Percentiles rank a stretch among this genome's conserved stretches.
Evolutionary conservation across 2,113 vertebrate species (phyloP).

Genomic region (Lasiurus borealis): DNA sequence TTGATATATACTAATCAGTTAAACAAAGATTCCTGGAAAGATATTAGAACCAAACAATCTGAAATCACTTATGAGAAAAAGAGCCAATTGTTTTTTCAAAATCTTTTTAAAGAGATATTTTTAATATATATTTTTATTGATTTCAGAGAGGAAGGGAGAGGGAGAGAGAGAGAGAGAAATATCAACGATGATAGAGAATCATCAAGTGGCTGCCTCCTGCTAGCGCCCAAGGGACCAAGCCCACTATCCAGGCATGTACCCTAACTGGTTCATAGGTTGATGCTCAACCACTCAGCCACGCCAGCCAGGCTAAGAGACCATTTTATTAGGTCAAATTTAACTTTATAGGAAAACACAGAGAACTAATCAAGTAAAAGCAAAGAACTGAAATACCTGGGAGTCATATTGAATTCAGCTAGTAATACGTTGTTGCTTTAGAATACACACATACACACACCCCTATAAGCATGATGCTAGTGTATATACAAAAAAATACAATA

Average conservation of each 20-base stretch:
- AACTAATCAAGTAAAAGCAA: slow-evolving; percentile 43
- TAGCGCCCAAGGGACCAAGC: too few species aligned
- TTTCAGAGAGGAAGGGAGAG: too few species aligned
- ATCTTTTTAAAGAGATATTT: too few species aligned
- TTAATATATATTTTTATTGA: too few species aligned
- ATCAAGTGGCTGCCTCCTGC: too few species aligned
- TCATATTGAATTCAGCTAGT: slow-evolving; percentile 45
- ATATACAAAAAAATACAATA: slow-evolving; percentile 31
- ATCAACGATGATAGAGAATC: too few species aligned
- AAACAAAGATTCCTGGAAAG: slow-evolving; percentile 35
- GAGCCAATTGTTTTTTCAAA: background rate
- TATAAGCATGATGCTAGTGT: slow-evolving; percentile 7
- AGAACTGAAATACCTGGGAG: slow-evolving; percentile 38
- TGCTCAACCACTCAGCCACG: too few species aligned
- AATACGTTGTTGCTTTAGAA: slow-evolving; percentile 58
- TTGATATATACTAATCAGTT: background rate
- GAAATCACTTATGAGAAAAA: background rate
- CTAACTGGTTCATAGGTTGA: too few species aligned
- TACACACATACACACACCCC: background rate
- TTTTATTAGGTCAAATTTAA: slow-evolving; percentile 52
- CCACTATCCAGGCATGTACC: too few species aligned
- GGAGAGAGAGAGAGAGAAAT: too few species aligned
- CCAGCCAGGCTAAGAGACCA: background rate
- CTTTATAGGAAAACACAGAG: slow-evolving; percentile 38
- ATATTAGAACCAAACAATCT: slow-evolving; percentile 12